These are phyloP conservation scores for Hystrix brachyura DNA, from an alignment of 2,113 vertebrate species.

Conservation along the genomic window DNA sequence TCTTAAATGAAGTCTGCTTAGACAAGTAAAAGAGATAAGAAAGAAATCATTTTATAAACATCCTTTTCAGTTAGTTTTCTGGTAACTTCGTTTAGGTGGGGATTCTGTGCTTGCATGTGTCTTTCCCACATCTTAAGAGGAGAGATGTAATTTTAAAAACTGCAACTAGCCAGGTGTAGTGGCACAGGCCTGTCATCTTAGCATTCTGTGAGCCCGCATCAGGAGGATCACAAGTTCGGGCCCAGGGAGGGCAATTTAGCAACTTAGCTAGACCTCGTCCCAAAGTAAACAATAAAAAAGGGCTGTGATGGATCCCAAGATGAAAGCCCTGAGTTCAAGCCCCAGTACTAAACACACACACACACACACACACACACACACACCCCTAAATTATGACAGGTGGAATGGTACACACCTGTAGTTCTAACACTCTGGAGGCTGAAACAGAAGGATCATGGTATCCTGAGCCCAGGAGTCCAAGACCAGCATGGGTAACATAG, in stretches of 20 bases:
- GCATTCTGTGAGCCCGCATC: not conserved
- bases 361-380: not conserved
- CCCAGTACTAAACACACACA: not conserved
- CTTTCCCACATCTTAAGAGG: not conserved
- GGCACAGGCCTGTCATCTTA: not conserved
- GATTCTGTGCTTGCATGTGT: not conserved
- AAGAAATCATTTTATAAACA: not conserved
- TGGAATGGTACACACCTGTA: not conserved
- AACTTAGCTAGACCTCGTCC: not conserved
- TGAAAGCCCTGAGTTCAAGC: not conserved
- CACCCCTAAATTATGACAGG: not conserved
- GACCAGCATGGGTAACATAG: not conserved
- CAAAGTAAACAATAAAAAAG: not conserved
- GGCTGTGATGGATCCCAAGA: not conserved
- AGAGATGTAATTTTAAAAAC: not conserved
- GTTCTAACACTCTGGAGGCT: not conserved
- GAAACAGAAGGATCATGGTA: not conserved
- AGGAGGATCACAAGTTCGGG: not conserved
- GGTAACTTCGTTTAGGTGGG: not conserved
- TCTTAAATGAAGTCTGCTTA: not conserved
- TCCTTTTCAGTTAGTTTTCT: not conserved
- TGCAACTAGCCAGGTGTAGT: not conserved
- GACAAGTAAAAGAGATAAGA: not conserved
- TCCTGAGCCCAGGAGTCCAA: not conserved
- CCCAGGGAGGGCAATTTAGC: not conserved